Evolutionary conservation across 2,888 invertebrate genomes (phyloP).

Genomic region (Celastrina argiolus): DNA sequence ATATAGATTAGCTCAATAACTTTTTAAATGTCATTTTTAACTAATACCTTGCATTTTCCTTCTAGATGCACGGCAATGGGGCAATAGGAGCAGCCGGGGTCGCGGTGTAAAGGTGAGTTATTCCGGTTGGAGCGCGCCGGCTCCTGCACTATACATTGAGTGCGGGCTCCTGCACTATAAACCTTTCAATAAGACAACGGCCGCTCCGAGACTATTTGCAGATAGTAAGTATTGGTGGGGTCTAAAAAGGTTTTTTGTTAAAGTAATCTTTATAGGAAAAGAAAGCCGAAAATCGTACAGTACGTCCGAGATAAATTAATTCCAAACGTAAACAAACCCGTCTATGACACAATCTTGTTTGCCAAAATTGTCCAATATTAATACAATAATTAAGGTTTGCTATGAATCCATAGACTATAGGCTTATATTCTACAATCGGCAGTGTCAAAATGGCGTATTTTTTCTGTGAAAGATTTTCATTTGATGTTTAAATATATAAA

Average conservation of each 20-base stretch:
- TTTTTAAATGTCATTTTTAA: not conserved
- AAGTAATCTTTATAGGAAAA: not conserved
- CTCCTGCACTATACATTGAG: not conserved
- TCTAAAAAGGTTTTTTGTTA: not conserved
- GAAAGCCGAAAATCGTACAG: too few relatives aligned
- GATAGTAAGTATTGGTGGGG: not conserved
- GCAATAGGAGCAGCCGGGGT: not conserved
- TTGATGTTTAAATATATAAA: too few relatives aligned
- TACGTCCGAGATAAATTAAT: too few relatives aligned
- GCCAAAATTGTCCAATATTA: too few relatives aligned
- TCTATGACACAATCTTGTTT: too few relatives aligned
- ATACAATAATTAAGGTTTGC: too few relatives aligned
- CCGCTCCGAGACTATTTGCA: constrained; percentile 6
- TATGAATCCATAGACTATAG: too few relatives aligned
- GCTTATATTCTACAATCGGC: too few relatives aligned
- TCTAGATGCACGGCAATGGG: constrained; percentile 13
- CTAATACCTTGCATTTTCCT: not conserved
- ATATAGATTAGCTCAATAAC: too few relatives aligned
- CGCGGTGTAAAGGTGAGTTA: constrained; percentile 18
- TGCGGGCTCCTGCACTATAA: not conserved
- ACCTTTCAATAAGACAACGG: constrained; percentile 11
- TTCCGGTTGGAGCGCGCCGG: not conserved
- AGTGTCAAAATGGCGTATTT: too few relatives aligned
- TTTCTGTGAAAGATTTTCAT: too few relatives aligned
- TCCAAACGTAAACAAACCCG: too few relatives aligned